Evolutionary conservation across 2,113 vertebrate genomes (phyloP), one percentile per base, ranked within the genome.

Genomic region (Aleadryas rufinucha): DNA sequence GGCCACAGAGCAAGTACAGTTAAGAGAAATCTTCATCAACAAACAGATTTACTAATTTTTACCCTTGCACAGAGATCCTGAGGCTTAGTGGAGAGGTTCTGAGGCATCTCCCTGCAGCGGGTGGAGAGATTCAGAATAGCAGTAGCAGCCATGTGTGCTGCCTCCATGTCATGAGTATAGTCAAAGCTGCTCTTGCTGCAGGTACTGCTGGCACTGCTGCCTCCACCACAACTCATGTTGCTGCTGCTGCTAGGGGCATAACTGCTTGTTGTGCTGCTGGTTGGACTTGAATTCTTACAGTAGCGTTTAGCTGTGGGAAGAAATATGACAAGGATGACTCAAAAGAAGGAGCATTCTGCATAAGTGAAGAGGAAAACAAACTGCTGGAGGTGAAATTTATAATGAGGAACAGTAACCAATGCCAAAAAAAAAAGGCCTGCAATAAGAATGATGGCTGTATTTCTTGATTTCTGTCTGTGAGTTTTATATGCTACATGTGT

Each of bases 111-210:
- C 52, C 99, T 98, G 98, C 99, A 99, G 97, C 99, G 99, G 6
- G 99, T 99, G 97, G 99, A 99, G 97, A 99, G 98, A 98, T 99
- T 99, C 98, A 99, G 98, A 98, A 99, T 99, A 98, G 99, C 99
- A 2, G 99, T 99, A 92, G 99, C 99, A 5, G 99, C 99, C 99
- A 99, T 99, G 98, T 99, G 99, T 1, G 99, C 99, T 2, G 99
- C 99, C 98, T 99, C 99, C 99, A 99, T 98, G 98, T 99, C 99
- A 70, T 99, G 99, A 33, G 98, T 99, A 98, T 99, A 99, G 98
- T 99, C 99, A 82, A 99, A 99, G 98, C 99, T 99, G 99, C 99
- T 99, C 97, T 99, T 99, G 98, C 99, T 99, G 98, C 99, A 99
- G 77, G 99, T 99, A 98, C 99, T 99, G 98, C 99, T 99, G 97